These are phyloP conservation scores for Hystrix brachyura DNA, from an alignment of 2,113 vertebrate species.

Conservation along the genomic window DNA sequence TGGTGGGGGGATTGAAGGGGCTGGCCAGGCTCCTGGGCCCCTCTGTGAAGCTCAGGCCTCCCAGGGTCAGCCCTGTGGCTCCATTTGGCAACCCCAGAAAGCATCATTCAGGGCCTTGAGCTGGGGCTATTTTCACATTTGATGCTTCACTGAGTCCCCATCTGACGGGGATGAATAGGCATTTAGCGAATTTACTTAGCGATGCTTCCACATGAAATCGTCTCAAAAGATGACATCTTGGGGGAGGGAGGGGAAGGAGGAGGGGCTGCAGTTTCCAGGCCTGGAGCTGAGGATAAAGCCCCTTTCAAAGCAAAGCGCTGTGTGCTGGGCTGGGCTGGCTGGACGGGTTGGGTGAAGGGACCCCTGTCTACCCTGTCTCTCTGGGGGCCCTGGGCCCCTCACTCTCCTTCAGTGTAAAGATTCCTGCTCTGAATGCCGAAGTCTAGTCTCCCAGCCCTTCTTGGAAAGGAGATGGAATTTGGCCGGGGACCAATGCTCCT, in stretches of 20 bases:
- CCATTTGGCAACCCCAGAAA: slow-evolving; percentile 85
- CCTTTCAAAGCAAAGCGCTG: slow-evolving; percentile 80
- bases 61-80: slow-evolving; percentile 81
- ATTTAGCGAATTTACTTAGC: slow-evolving; percentile 91
- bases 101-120: slow-evolving; percentile 82
- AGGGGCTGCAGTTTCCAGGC: slow-evolving; percentile 73
- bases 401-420: not conserved
- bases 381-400: not conserved
- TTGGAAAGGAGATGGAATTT: not conserved
- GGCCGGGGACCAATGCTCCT: slow-evolving; percentile 6
- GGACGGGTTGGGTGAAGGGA: not conserved
- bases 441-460: not conserved
- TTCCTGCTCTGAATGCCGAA: not conserved
- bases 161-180: slow-evolving; percentile 88
- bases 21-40: slow-evolving; percentile 56
- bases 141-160: slow-evolving; percentile 84
- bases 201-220: slow-evolving; percentile 90
- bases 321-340: slow-evolving; percentile 70
- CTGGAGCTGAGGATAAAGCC: slow-evolving; percentile 72
- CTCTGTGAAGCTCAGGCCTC: slow-evolving; percentile 64
- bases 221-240: slow-evolving; percentile 88
- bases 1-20: slow-evolving; percentile 51
- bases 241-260: not conserved
- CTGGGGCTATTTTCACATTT: slow-evolving; percentile 90
- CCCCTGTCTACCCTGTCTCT: not conserved